phyloP scores from a whole-genome alignment of 64 coral and sea anemone genomes.

The Anthopleura sola region DNA sequence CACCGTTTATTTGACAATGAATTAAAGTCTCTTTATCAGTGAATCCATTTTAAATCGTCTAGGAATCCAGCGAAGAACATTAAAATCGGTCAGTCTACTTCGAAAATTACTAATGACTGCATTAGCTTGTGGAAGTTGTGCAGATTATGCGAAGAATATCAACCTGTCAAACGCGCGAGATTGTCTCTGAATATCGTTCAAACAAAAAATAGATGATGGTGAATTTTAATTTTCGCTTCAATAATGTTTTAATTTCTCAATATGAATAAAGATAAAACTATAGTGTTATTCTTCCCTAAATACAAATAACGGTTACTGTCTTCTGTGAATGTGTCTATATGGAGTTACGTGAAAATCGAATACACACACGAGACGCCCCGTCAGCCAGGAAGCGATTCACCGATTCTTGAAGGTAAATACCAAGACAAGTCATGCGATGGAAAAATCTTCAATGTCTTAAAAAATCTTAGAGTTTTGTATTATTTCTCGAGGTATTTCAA shows the following conservation, averaged over 20 bases:
- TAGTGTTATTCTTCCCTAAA: not conserved
- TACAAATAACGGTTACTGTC: not conserved
- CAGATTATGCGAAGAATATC: not conserved
- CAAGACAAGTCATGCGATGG: not conserved
- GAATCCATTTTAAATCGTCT: not conserved
- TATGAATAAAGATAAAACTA: not conserved
- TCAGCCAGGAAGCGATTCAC: not conserved
- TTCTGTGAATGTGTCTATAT: not conserved
- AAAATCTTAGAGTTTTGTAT: not conserved
- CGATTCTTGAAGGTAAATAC: not conserved
- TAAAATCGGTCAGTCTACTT: not conserved
- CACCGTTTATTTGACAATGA: not conserved
- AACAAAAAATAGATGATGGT: not conserved
- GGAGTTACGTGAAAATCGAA: constrained; percentile 13
- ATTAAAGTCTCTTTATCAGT: not conserved
- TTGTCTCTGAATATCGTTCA: not conserved
- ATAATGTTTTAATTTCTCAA: not conserved
- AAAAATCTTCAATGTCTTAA: not conserved
- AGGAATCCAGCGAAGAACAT: not conserved
- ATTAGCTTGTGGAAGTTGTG: not conserved
- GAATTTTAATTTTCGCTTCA: not conserved
- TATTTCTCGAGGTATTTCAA: not conserved
- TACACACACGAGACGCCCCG: not conserved
- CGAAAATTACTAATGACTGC: not conserved
- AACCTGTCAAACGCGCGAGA: not conserved